Percentiles rank a stretch among this genome's conserved stretches.
Evolutionary conservation across 2,888 invertebrate species (phyloP).

Genomic region (Agrotis exclamationis): DNA sequence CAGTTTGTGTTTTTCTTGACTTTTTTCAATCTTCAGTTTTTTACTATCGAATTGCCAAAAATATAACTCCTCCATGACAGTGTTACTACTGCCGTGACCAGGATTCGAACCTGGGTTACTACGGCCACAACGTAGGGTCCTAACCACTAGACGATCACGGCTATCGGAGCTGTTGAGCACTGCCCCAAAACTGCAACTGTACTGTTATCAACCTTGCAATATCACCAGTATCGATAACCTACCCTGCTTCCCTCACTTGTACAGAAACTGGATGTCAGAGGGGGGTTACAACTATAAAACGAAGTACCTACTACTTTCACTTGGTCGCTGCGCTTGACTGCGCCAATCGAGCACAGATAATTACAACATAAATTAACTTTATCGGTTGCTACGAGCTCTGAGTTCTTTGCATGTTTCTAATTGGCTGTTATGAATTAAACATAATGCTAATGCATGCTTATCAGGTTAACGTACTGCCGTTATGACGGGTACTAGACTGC

Average conservation of each 20-base stretch:
- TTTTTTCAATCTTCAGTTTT: too few relatives aligned
- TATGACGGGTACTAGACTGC: conserved; percentile 35
- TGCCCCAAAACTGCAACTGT: conserved; percentile 71
- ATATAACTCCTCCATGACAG: conserved; percentile 59
- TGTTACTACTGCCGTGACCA: conserved; percentile 92
- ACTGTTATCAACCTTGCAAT: conserved; percentile 9
- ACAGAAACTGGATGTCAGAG: conserved; percentile 13
- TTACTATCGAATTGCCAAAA: too few relatives aligned
- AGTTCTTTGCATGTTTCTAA: conserved; percentile 58
- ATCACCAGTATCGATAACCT: conserved; percentile 12
- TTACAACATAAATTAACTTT: conserved; percentile 65
- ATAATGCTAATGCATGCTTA: conserved; percentile 44
- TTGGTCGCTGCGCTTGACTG: conserved; percentile 58
- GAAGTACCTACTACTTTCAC: conserved; percentile 50
- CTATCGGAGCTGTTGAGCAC: conserved; percentile 79
- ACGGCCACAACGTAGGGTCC: conserved; percentile 94
- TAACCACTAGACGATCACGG: conserved; percentile 94
- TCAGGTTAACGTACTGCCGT: conserved; percentile 37
- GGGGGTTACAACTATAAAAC: conserved; percentile 3
- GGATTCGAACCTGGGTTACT: conserved; percentile 93
- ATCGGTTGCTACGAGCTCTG: conserved; percentile 60
- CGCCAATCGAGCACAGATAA: conserved; percentile 63
- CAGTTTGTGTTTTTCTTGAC: too few relatives aligned
- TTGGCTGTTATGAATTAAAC: conserved; percentile 61
- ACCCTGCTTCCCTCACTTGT: conserved; percentile 24